Evolutionary conservation across 2,113 vertebrate genomes (phyloP).

Genomic region (Odocoileus hemionus): DNA sequence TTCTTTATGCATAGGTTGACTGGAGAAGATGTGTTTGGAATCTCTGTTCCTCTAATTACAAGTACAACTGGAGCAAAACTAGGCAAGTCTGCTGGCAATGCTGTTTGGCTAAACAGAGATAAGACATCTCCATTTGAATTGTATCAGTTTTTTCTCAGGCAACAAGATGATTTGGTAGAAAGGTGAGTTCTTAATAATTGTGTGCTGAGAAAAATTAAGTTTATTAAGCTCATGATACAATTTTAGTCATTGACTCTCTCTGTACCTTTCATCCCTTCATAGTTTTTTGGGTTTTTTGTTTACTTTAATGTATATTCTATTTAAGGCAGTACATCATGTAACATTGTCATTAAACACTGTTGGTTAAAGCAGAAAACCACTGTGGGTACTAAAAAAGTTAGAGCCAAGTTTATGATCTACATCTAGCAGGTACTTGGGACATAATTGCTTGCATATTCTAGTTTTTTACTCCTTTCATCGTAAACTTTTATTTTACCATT

Average conservation of each 20-base stretch:
- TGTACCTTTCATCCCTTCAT: neutral
- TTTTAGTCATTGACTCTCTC: neutral
- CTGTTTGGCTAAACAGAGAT: slow-evolving; percentile 93
- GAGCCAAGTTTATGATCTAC: neutral
- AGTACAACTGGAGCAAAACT: slow-evolving; percentile 92
- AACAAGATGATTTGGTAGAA: slow-evolving; percentile 86
- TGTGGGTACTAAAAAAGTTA: neutral
- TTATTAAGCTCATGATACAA: neutral
- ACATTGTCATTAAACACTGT: neutral
- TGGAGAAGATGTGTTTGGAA: slow-evolving; percentile 92
- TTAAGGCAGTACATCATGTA: neutral
- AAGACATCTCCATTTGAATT: slow-evolving; percentile 95
- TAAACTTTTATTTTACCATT: neutral
- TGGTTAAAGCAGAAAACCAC: neutral
- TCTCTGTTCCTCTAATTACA: slow-evolving; percentile 93
- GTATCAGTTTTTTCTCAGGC: slow-evolving; percentile 95
- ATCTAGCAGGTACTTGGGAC: neutral
- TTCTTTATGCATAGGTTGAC: slow-evolving; percentile 81
- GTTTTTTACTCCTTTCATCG: neutral
- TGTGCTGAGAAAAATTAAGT: neutral
- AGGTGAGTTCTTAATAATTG: slow-evolving; percentile 78
- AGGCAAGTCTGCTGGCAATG: slow-evolving; percentile 96
- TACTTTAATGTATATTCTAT: neutral
- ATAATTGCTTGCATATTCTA: neutral
- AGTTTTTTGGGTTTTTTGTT: neutral